phyloP scores from a whole-genome alignment of 2,113 vertebrate genomes.

The Tympanuchus pallidicinctus region DNA sequence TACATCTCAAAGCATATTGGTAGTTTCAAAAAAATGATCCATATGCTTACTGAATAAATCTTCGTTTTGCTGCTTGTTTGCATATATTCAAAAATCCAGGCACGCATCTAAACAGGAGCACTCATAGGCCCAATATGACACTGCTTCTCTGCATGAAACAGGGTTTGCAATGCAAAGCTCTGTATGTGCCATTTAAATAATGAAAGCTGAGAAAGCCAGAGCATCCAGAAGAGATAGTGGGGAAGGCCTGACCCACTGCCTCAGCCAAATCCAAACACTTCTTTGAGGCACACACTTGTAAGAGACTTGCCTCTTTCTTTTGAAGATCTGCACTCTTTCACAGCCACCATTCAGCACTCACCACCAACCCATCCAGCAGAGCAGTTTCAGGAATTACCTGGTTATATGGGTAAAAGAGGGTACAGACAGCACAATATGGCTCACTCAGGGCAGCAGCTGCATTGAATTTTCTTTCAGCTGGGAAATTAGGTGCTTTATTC shows the following conservation, averaged over 20 bases:
- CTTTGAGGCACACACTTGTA: not conserved
- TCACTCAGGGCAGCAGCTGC: slow-evolving; percentile 84
- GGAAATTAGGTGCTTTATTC: slow-evolving; percentile 85
- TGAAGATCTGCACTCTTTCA: not conserved
- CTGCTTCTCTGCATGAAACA: not conserved
- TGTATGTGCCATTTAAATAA: not conserved
- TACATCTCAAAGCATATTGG: slow-evolving; percentile 21
- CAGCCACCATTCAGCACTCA: no score
- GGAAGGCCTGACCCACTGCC: not conserved
- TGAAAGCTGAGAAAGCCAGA: not conserved
- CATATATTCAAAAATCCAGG: not conserved
- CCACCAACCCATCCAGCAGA: fast-evolving
- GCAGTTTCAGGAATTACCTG: slow-evolving; percentile 71
- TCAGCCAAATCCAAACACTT: not conserved
- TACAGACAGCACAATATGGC: slow-evolving; percentile 93
- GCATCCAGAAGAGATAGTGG: not conserved
- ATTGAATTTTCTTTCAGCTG: slow-evolving; percentile 91
- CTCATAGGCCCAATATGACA: not conserved
- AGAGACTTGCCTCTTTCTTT: not conserved
- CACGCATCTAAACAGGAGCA: not conserved
- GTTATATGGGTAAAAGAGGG: slow-evolving; percentile 89
- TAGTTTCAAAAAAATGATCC: not conserved
- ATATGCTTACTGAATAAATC: slow-evolving; percentile 21
- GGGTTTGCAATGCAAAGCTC: not conserved
- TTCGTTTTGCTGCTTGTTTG: slow-evolving; percentile 28